phyloP scores from a whole-genome alignment of 1,140 invertebrate species.

The Goniozus legneri region DNA sequence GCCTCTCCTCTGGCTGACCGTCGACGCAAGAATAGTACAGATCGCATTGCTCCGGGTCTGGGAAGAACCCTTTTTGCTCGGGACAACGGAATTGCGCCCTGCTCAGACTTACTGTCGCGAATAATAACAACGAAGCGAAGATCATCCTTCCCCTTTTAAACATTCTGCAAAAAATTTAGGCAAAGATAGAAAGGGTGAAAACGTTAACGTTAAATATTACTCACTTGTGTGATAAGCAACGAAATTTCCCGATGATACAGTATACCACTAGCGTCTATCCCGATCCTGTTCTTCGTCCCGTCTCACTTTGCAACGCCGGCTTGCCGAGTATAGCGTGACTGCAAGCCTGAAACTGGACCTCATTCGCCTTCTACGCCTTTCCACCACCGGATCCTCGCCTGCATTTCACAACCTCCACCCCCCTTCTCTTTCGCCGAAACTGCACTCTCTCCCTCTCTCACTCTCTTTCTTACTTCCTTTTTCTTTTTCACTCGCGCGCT shows the following conservation, averaged over 20 bases:
- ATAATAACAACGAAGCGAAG: constrained; percentile 1
- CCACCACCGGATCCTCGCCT: constrained; percentile 31
- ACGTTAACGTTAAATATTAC: not conserved
- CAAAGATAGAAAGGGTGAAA: too few relatives aligned
- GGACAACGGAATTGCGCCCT: constrained; percentile 64
- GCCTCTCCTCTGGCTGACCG: constrained; percentile 63
- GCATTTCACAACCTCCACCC: constrained; percentile 37
- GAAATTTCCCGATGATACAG: not conserved
- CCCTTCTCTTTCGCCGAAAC: constrained; percentile 45
- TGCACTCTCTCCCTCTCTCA: constrained; percentile 34
- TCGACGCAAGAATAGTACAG: constrained; percentile 75
- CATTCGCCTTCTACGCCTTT: constrained; percentile 40
- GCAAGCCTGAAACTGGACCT: constrained; percentile 37
- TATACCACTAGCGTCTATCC: not conserved
- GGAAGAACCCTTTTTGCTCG: constrained; percentile 70
- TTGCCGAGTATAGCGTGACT: constrained; percentile 26
- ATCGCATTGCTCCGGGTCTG: constrained; percentile 76
- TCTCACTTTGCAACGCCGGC: constrained; percentile 8
- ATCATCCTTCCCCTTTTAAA: not conserved
- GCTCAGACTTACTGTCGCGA: constrained; percentile 9
- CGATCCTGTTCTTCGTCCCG: not conserved
- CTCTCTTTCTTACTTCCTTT: constrained; percentile 15
- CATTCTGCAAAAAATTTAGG: too few relatives aligned
- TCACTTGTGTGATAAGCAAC: not conserved
- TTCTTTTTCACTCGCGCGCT: constrained; percentile 1